Conservation (phyloP, 2,113 vertebrate species). For the Psephotus haematonotus region DNA sequence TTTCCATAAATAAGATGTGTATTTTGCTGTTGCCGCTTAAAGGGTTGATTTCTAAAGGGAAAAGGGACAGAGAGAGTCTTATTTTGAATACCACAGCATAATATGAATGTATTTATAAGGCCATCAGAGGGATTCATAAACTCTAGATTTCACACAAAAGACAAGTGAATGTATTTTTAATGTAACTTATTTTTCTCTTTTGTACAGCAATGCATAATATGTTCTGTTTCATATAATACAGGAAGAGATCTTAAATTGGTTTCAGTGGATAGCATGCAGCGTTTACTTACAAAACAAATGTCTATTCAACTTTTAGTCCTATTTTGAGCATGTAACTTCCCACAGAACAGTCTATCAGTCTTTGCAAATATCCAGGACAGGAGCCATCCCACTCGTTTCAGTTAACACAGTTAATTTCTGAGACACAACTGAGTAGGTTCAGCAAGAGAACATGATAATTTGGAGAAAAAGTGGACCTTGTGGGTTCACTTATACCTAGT, state of each 20-base stretch:
- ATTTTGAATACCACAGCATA: background rate
- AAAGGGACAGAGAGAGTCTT: background rate
- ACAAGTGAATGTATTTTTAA: constrained; percentile 3
- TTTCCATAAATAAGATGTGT: background rate
- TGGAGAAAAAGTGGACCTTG: background rate
- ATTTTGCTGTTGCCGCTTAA: background rate
- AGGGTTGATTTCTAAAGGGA: constrained; percentile 3
- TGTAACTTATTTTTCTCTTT: background rate
- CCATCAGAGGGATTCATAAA: background rate
- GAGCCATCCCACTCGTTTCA: background rate
- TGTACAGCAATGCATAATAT: background rate
- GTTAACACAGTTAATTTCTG: background rate
- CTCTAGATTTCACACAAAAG: background rate
- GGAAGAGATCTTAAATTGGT: background rate
- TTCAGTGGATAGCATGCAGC: background rate
- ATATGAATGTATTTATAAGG: background rate
- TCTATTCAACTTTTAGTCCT: background rate
- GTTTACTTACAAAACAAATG: background rate
- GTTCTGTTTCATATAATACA: background rate
- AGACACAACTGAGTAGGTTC: background rate
- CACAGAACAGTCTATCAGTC: background rate
- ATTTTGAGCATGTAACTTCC: background rate
- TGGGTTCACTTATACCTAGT: background rate
- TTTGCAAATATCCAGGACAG: background rate
- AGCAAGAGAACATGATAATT: background rate